A percentile compares a stretch with the other conserved stretches of the same genome.
Evolutionary conservation across 2,888 invertebrate species (phyloP).

Genomic region (Caprella mutica): DNA sequence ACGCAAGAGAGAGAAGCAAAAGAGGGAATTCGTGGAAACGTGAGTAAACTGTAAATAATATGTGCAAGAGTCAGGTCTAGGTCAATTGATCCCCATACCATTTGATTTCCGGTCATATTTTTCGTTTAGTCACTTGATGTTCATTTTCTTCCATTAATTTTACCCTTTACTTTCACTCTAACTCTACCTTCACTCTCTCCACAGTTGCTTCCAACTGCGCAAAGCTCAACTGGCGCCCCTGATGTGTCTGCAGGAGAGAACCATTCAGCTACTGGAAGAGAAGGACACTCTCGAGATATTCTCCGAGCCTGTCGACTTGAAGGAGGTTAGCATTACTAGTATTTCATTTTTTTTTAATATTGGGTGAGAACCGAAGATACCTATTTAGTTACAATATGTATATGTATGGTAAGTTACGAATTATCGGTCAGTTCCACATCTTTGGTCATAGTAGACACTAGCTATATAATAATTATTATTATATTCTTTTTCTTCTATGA

Average conservation of each 20-base stretch:
- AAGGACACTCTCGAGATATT: constrained; percentile 80
- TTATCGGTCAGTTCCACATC: too few relatives aligned
- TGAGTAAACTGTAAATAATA: too few relatives aligned
- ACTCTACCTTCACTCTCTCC: constrained; percentile 8
- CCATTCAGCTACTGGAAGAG: constrained; percentile 62
- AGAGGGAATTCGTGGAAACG: constrained; percentile 71
- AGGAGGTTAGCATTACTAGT: constrained; percentile 48
- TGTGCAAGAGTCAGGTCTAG: too few relatives aligned
- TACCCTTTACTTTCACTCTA: neutral
- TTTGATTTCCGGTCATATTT: too few relatives aligned
- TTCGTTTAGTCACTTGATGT: too few relatives aligned
- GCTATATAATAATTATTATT: too few relatives aligned
- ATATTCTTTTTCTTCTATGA: too few relatives aligned
- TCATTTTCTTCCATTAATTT: neutral
- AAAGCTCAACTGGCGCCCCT: constrained; percentile 71
- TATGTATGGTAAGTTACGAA: too few relatives aligned
- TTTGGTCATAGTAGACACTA: too few relatives aligned
- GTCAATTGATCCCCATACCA: too few relatives aligned
- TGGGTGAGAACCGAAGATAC: too few relatives aligned
- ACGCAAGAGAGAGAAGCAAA: constrained; percentile 87
- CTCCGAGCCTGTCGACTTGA: constrained; percentile 78
- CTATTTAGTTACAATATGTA: too few relatives aligned
- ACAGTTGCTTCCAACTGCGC: constrained; percentile 59
- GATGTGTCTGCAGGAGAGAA: constrained; percentile 61
- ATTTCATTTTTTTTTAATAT: neutral